A percentile compares a stretch with the other conserved stretches of the same genome.
phyloP scores from a whole-genome alignment of 2,888 invertebrate genomes.

The Leptopilina syphax region DNA sequence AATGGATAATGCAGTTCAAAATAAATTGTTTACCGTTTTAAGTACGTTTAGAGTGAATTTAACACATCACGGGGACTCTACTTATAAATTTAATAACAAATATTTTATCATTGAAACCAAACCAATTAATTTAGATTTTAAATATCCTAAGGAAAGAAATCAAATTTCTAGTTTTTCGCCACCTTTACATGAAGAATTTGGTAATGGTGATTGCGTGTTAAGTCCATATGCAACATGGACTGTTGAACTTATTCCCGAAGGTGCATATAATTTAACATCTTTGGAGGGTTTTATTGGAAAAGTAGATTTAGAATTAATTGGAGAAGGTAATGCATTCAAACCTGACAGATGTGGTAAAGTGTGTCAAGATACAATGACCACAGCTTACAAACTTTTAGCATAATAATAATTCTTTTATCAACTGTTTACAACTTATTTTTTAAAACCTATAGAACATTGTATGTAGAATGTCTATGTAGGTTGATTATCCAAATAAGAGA shows the following conservation, averaged over 20 bases:
- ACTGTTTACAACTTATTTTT: too few species aligned
- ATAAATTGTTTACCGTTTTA: not conserved
- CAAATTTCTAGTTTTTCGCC: not conserved
- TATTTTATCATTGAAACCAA: not conserved
- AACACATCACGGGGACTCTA: not conserved
- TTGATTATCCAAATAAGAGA: too few species aligned
- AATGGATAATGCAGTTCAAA: not conserved
- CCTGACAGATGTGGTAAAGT: too few species aligned
- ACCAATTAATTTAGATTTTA: not conserved
- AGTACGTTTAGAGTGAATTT: not conserved
- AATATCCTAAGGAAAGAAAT: not conserved
- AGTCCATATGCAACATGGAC: not conserved
- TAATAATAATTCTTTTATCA: too few species aligned
- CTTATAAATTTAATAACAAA: not conserved
- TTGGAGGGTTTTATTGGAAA: not conserved
- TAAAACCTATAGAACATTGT: too few species aligned
- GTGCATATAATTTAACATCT: not conserved
- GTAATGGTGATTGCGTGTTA: not conserved
- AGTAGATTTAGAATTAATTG: not conserved
- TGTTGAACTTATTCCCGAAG: not conserved
- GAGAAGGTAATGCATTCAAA: not conserved
- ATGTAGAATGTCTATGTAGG: too few species aligned
- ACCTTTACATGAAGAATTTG: not conserved
- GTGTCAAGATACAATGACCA: too few species aligned
- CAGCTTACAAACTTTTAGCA: too few species aligned